Conservation (phyloP, 2,113 vertebrate species). For the Ibidorhyncha struthersii region DNA sequence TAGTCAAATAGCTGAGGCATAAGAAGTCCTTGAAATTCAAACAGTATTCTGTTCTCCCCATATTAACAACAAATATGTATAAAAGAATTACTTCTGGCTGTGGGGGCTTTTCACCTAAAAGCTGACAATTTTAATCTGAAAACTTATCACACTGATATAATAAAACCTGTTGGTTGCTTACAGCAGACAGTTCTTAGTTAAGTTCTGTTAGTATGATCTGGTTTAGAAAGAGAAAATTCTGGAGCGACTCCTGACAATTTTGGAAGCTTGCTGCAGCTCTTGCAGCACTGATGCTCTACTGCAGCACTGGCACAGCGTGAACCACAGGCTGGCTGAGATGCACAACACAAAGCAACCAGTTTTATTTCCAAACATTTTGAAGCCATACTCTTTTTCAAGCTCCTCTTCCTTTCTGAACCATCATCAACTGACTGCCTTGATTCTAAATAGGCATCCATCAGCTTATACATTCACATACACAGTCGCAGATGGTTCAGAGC, state of each 20-base stretch:
- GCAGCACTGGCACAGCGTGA: neutral
- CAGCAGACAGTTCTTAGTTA: neutral
- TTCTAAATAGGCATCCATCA: neutral
- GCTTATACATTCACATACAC: neutral
- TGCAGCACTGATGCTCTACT: fast-evolving
- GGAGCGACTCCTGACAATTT: no score
- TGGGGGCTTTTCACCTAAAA: neutral
- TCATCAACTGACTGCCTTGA: neutral
- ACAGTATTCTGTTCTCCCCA: neutral
- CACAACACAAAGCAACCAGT: neutral
- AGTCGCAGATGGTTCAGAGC: neutral
- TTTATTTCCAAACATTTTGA: neutral
- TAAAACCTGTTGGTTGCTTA: neutral
- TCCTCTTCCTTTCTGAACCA: neutral
- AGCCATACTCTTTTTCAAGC: neutral
- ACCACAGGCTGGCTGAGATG: neutral
- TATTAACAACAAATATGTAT: neutral
- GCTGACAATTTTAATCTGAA: neutral
- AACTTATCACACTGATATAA: neutral
- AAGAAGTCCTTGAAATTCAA: neutral
- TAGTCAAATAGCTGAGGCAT: neutral
- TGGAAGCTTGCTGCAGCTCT: neutral
- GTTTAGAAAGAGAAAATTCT: neutral
- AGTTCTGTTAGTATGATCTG: neutral
- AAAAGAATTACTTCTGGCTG: neutral